These are phyloP conservation scores for Lepus oiostolus DNA, from an alignment of 2,797 vertebrate genomes.

Conservation along the genomic window DNA sequence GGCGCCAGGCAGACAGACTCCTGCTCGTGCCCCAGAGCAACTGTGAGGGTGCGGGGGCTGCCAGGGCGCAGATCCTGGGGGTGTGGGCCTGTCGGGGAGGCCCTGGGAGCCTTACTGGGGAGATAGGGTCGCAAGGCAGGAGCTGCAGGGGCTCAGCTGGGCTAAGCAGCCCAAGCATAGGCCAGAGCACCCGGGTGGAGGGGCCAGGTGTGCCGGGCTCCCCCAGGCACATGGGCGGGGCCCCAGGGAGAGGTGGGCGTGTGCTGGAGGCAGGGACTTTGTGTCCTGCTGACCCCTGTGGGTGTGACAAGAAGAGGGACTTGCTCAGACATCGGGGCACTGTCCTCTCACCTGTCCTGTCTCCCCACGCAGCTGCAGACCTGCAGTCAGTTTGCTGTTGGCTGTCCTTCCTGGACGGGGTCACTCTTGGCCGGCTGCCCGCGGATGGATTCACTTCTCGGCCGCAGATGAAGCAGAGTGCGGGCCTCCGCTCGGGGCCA, in stretches of 20 bases:
- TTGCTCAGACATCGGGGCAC: background rate
- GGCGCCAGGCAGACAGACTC: background rate
- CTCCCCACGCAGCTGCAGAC: too few relatives aligned
- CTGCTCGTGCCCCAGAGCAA: background rate
- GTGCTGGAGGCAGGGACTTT: too few relatives aligned
- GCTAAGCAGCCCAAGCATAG: background rate
- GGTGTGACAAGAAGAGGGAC: background rate
- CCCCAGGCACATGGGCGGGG: too few relatives aligned
- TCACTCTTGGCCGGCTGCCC: too few relatives aligned
- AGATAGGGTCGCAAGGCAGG: background rate
- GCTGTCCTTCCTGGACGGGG: too few relatives aligned
- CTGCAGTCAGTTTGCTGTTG: too few relatives aligned
- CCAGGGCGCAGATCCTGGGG: background rate
- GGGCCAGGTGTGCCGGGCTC: background rate
- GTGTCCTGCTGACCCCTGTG: too few relatives aligned
- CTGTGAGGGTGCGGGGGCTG: accelerated
- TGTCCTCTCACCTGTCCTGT: too few relatives aligned
- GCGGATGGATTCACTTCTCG: too few relatives aligned
- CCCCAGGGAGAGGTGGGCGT: too few relatives aligned
- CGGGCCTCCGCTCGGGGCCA: too few relatives aligned
- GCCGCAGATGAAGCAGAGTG: too few relatives aligned
- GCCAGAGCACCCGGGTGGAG: background rate
- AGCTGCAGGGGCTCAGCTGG: background rate
- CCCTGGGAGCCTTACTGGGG: background rate
- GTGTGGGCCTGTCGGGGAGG: background rate